These are phyloP conservation scores for Calephelis nemesis DNA, from an alignment of 1,140 invertebrate species.

Conservation along the genomic window DNA sequence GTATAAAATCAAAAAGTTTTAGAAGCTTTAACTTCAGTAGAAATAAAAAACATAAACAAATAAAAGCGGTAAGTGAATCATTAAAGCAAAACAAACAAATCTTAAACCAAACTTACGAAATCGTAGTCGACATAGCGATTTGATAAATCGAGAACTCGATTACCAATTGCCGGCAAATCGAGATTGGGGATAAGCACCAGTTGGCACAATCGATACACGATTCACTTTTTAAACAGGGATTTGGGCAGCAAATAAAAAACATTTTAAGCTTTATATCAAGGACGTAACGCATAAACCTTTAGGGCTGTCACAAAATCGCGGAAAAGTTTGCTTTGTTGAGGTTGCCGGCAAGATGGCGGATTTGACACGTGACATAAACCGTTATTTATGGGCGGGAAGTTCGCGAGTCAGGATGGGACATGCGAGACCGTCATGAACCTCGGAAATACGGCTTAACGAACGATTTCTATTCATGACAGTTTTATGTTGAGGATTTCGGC, in stretches of 20 bases:
- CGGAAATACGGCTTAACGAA: slow-evolving; percentile 57
- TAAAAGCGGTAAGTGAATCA: slow-evolving; percentile 11
- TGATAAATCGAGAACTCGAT: slow-evolving; percentile 61
- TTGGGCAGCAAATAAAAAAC: slow-evolving; percentile 37
- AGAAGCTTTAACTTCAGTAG: neutral
- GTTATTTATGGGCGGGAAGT: slow-evolving; percentile 67
- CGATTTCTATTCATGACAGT: slow-evolving; percentile 67
- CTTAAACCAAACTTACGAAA: slow-evolving; percentile 26
- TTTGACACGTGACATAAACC: slow-evolving; percentile 70
- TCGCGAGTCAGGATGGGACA: slow-evolving; percentile 64
- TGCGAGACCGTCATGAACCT: slow-evolving; percentile 68
- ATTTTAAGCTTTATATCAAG: slow-evolving; percentile 51
- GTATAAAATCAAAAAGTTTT: neutral
- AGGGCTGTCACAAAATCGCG: slow-evolving; percentile 28
- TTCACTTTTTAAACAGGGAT: slow-evolving; percentile 55
- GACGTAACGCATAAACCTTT: slow-evolving; percentile 41
- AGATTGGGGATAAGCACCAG: slow-evolving; percentile 70
- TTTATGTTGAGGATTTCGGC: slow-evolving; percentile 48
- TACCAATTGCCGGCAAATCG: slow-evolving; percentile 58
- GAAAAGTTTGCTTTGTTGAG: slow-evolving; percentile 40
- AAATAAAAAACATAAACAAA: slow-evolving; percentile 1
- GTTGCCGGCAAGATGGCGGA: slow-evolving; percentile 59
- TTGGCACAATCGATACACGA: slow-evolving; percentile 73
- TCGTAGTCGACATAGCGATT: slow-evolving; percentile 39
- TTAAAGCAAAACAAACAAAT: slow-evolving; percentile 21